Evolutionary conservation across 1,140 invertebrate species (phyloP), one percentile per base, ranked within the genome.

Genomic region (Teleopsis dalmanni): DNA sequence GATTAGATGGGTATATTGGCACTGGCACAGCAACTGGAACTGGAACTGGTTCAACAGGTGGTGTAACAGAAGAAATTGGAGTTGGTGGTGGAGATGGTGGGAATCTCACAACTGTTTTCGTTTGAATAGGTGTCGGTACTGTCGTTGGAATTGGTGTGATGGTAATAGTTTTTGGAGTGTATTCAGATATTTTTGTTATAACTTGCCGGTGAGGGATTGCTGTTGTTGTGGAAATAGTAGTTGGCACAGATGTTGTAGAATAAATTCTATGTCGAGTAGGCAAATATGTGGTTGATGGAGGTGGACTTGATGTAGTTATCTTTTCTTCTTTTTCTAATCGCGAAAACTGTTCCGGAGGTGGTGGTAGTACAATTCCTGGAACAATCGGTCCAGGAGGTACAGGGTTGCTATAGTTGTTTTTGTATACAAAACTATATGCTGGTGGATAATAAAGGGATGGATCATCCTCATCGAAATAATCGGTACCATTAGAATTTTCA

Each of bases 361-460:
- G 89, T 4, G 89, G 88, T 26, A 92, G 69, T 13, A 91, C 84
- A 37, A 92, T 88, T 18, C 89, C 89, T 3, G 89, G 89, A 4
- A 91, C 88, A 36, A 91, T 65, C 0, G 88, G 89, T 42, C 89
- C 89, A 1, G 88, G 84, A 13, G 87, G 83, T 29, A 91, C 86
- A 16, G 73, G 74, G 23, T 81, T 85, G 1, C 81, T 76, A 67
- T 91, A 88, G 58, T 88, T 86, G 57, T 78, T 81, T 51, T 76
- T 77, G 69, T 89, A 91, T 49, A 83, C 82, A 72, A 91, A 91
- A 71, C 87, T 89, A 72, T 91, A 91, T 2, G 87, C 85, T 56
- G 88, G 87, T 50, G 88, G 88, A 77, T 91, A 90, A 60, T 90
- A 91, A 14, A 91, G 82, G 42, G 88, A 89, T 58, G 88, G 88